Percentiles rank a stretch among this genome's conserved stretches.
These are phyloP conservation scores for Sturnira hondurensis DNA, from an alignment of 2,113 vertebrate species.

Conservation along the genomic window DNA sequence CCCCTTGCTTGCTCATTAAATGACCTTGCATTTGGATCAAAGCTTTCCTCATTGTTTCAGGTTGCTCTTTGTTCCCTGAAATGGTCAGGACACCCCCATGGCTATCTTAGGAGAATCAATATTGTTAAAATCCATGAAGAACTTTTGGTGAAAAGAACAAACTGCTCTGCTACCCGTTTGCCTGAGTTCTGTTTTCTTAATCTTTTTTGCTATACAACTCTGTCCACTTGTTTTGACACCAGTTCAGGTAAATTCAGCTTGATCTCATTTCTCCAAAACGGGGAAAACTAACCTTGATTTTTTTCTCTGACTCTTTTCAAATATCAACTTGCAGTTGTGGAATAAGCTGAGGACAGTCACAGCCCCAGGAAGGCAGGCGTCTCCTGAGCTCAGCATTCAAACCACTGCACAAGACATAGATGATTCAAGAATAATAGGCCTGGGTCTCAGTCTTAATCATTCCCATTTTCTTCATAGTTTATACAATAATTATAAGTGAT, in stretches of 20 bases:
- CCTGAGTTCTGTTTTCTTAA: not conserved
- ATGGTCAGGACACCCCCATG: not conserved
- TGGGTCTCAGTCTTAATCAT: not conserved
- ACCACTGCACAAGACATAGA: not conserved
- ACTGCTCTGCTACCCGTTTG: not conserved
- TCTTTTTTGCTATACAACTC: not conserved
- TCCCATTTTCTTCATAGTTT: constrained; percentile 1
- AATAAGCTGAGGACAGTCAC: not conserved
- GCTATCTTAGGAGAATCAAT: not conserved
- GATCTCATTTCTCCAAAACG: not conserved
- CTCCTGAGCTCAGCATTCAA: not conserved
- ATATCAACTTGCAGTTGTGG: not conserved
- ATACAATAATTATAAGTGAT: not conserved
- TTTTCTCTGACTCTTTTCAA: not conserved
- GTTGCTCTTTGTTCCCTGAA: not conserved
- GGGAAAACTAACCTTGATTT: not conserved
- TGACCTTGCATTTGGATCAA: not conserved
- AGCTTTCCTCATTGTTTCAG: not conserved
- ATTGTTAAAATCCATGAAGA: not conserved
- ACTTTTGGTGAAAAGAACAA: constrained; percentile 7
- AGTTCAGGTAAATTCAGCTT: not conserved
- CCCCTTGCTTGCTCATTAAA: not conserved
- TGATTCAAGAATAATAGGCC: not conserved
- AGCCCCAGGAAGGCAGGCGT: not conserved
- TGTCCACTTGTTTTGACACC: not conserved